Percentiles rank a stretch among this genome's conserved stretches.
Evolutionary conservation across 2,797 vertebrate genomes (phyloP).

Genomic region (Macrochelys suwanniensis): DNA sequence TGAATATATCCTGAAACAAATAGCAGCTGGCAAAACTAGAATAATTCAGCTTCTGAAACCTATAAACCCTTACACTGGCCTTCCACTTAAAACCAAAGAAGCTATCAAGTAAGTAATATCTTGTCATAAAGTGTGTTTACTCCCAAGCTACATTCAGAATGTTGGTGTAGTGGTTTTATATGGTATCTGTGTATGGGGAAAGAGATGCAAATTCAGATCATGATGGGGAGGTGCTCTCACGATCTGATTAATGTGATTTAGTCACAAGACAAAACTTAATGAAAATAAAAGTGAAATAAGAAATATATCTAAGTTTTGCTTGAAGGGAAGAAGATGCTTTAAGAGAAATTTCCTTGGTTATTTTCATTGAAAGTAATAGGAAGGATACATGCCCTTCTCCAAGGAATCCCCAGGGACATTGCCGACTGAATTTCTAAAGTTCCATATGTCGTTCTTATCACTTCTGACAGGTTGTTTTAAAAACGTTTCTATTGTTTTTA

Average conservation of each 20-base stretch:
- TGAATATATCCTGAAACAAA: conserved; percentile 83
- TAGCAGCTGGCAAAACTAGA: conserved; percentile 70
- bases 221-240: background rate
- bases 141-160: background rate
- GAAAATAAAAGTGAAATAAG: background rate
- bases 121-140: background rate
- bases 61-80: conserved; percentile 85
- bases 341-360: background rate
- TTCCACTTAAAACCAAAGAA: conserved; percentile 84
- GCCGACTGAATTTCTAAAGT: background rate
- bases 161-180: background rate
- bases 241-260: background rate
- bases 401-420: background rate
- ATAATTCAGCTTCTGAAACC: conserved; percentile 80
- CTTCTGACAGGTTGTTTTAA: background rate
- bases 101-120: conserved; percentile 79
- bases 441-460: background rate
- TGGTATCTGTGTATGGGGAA: background rate
- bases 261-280: background rate
- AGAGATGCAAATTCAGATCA: background rate
- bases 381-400: background rate
- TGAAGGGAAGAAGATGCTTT: background rate
- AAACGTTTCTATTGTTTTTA: background rate
- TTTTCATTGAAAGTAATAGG: background rate
- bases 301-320: background rate